Evolutionary conservation across 2,797 vertebrate genomes (phyloP), one percentile per base, ranked within the genome.

Genomic region (Onychomys leucogaster): DNA sequence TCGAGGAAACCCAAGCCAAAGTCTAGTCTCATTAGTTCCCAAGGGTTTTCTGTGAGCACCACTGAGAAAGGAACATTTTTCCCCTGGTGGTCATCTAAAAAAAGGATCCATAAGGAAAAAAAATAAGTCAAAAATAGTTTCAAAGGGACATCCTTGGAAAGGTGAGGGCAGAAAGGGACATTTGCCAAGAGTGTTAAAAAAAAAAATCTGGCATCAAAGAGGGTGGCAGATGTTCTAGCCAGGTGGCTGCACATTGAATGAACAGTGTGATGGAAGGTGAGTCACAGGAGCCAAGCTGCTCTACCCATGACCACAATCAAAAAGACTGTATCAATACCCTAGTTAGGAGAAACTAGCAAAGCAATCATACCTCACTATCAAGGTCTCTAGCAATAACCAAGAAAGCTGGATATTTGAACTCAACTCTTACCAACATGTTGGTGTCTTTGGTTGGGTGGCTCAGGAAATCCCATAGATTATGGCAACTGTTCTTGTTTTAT

Each of bases 211-310:
- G 57, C 91, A 78, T 87, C 5, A 5, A 93, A 82, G 67, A 34
- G n/a, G 27, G 37, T 87, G 71, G 21, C 93, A 96, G 96, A 93
- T 1, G 8, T 59, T 96, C 91, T 57, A 93, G 75, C 86, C 94
- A 91, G 93, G 89, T 92, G 91, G 46, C 61, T 16, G 16, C 34
- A 83, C 13, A 61, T 41, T 43, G 29, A 73, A 82, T 84, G 57
- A 91, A 93, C 63, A 89, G 52, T 59, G 21, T 73, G 25, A 46
- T 77, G n/a, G 17, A 83, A 73, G 13, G 1, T 41, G 46, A 81
- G 21, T 37, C 63, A 13, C 1, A 5, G 86, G 37, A 80, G 80
- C 49, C 46, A 1, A 29, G 12, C n/a, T 4, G 6, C 41, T 89
- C 14, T 37, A 46, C 0, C 78, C 34, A 82, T 34, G 16, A 41